These are phyloP conservation scores for Trigoniulus corallinus DNA, from an alignment of 1,140 invertebrate species.

Conservation along the genomic window DNA sequence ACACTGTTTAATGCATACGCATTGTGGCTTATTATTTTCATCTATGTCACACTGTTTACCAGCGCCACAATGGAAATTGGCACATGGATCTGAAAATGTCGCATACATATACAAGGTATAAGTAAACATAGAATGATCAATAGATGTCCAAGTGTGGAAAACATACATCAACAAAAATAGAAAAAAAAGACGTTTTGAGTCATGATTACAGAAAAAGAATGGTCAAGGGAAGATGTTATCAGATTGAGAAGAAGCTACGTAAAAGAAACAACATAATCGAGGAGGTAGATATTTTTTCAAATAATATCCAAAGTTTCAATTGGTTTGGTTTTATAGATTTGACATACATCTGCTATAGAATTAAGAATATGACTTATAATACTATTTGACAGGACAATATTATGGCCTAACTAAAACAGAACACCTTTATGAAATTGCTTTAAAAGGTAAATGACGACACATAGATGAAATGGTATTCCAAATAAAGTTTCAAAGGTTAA, in stretches of 20 bases:
- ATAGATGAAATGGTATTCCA: too few relatives aligned
- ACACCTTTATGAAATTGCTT: too few relatives aligned
- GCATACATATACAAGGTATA: background rate
- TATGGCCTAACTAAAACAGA: too few relatives aligned
- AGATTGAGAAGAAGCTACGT: background rate
- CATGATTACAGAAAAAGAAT: background rate
- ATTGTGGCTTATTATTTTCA: slow-evolving; percentile 52
- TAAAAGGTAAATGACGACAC: too few relatives aligned
- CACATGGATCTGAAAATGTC: slow-evolving; percentile 71
- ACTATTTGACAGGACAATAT: too few relatives aligned
- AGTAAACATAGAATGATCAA: background rate
- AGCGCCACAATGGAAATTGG: slow-evolving; percentile 70
- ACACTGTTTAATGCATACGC: slow-evolving; percentile 69
- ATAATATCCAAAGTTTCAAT: background rate
- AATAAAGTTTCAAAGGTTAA: too few relatives aligned
- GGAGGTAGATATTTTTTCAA: background rate
- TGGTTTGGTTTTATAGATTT: too few relatives aligned
- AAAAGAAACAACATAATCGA: background rate
- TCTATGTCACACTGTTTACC: slow-evolving; percentile 65
- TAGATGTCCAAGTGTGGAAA: background rate
- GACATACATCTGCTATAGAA: too few relatives aligned
- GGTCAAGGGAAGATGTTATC: background rate
- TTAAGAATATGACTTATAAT: too few relatives aligned
- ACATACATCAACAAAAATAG: background rate
- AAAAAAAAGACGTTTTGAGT: background rate